A percentile compares a stretch with the other conserved stretches of the same genome.
phyloP scores from a whole-genome alignment of 2,888 invertebrate species.

The Gonocerus acuteangulatus region DNA sequence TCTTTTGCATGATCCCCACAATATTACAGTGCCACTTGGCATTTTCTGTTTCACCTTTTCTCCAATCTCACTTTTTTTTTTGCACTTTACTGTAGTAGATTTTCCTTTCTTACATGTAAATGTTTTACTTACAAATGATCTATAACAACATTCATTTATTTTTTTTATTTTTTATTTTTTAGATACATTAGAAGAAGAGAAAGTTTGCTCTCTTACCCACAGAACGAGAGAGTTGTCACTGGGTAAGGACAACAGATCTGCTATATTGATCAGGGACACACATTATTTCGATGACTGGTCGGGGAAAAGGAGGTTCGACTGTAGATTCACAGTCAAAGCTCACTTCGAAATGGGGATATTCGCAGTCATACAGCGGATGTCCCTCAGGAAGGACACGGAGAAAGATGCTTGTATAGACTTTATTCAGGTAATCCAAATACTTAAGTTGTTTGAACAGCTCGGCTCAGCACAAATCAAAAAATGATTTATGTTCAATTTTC shows the following conservation, averaged over 20 bases:
- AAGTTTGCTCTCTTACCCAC: conserved; percentile 22
- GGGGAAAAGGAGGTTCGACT: conserved; percentile 41
- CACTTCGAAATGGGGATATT: conserved; percentile 44
- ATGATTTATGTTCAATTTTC: no score
- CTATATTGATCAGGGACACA: conserved; percentile 1
- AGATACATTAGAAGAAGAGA: conserved; percentile 27
- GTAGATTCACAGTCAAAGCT: conserved; percentile 42
- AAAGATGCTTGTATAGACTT: conserved; percentile 48
- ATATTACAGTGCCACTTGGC: no score
- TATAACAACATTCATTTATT: no score
- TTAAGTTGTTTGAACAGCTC: no score
- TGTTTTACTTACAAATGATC: no score
- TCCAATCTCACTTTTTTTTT: no score
- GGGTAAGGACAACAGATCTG: conserved; percentile 22
- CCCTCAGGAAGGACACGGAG: conserved; percentile 43
- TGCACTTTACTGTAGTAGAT: no score
- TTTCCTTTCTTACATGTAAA: no score
- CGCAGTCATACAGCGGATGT: conserved; percentile 49
- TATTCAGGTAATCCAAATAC: conserved; percentile 45
- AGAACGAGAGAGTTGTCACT: conserved; percentile 20
- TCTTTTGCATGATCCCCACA: no score
- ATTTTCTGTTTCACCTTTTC: no score
- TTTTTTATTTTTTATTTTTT: conserved; percentile 1
- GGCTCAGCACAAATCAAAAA: no score
- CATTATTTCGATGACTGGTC: conserved; percentile 23